Conservation (phyloP, 2,888 invertebrate genomes). For the Spisula subtruncata region DNA sequence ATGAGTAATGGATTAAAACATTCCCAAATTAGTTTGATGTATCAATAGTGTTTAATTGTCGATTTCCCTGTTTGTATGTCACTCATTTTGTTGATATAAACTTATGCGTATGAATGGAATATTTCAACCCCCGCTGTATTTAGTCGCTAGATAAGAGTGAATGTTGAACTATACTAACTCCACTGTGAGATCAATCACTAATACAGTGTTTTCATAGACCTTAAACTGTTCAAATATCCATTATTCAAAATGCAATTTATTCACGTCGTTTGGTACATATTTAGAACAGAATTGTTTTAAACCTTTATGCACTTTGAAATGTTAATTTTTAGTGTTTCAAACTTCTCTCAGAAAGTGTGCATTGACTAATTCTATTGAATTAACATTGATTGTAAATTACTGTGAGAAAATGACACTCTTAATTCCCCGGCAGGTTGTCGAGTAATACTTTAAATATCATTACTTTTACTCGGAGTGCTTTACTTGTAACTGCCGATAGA, state of each 20-base stretch:
- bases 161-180: neutral
- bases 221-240: neutral
- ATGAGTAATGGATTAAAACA: neutral
- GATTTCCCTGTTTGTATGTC: neutral
- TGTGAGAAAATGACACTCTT: neutral
- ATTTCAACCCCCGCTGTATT: neutral
- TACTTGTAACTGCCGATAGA: neutral
- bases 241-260: neutral
- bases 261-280: neutral
- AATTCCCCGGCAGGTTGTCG: neutral
- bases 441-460: neutral
- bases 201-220: neutral
- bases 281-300: neutral
- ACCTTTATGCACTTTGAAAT: neutral
- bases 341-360: neutral
- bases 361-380: neutral
- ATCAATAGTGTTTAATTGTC: neutral
- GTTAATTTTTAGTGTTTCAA: neutral
- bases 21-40: neutral
- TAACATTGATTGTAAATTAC: constrained; percentile 6
- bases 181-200: neutral
- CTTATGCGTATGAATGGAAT: constrained; percentile 4
- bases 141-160: neutral
- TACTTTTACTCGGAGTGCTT: neutral
- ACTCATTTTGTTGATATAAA: neutral